phyloP scores from a whole-genome alignment of 1,140 invertebrate genomes.

The Sitophilus oryzae region DNA sequence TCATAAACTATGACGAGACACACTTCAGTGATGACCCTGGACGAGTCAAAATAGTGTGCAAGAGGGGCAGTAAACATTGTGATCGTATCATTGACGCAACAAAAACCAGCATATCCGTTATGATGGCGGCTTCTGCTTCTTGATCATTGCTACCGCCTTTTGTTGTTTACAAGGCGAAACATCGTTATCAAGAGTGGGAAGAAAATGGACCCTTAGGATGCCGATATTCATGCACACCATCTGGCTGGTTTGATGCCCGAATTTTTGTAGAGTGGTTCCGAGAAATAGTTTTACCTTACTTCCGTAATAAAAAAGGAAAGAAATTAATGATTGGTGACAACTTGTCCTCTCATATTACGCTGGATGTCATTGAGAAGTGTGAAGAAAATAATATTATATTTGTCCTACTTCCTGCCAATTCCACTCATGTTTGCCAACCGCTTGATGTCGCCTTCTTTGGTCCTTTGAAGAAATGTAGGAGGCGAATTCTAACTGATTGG shows the following conservation, averaged over 20 bases:
- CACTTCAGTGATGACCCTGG: too few relatives aligned
- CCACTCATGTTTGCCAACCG: too few relatives aligned
- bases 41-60: background rate
- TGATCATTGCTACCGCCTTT: background rate
- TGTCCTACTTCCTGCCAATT: constrained; percentile 2
- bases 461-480: constrained; percentile 7
- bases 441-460: constrained; percentile 5
- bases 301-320: background rate
- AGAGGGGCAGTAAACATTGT: constrained; percentile 2
- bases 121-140: constrained; percentile 4
- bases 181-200: constrained; percentile 2
- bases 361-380: constrained; percentile 8
- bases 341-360: constrained; percentile 6
- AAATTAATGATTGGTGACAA: constrained; percentile 9
- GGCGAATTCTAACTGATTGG: background rate
- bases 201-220: constrained; percentile 1
- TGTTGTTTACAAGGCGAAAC: background rate
- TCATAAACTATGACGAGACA: constrained; percentile 6
- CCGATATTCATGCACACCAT: too few relatives aligned
- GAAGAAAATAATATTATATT: constrained; percentile 7
- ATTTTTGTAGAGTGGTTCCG: background rate
- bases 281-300: background rate
- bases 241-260: too few relatives aligned
- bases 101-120: constrained; percentile 6
- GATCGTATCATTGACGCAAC: constrained; percentile 1